Percentiles rank a stretch among this genome's conserved stretches.
phyloP scores from a whole-genome alignment of 1,140 invertebrate species.

The Neodiprion virginianus region DNA sequence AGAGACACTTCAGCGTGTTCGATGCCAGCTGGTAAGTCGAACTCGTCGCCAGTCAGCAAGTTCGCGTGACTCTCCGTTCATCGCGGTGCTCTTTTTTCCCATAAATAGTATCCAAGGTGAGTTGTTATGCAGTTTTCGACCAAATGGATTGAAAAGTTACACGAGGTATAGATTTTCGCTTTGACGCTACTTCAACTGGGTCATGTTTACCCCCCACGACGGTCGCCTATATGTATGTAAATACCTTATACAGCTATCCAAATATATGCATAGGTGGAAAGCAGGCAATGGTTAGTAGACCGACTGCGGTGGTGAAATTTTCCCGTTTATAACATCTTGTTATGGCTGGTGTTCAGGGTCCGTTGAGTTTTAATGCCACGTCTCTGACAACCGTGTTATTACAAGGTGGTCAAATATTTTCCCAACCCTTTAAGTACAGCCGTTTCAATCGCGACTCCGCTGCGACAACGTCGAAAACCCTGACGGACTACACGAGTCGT shows the following conservation, averaged over 20 bases:
- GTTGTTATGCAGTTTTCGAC: background rate
- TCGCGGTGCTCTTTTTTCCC: no score
- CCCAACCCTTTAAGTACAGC: background rate
- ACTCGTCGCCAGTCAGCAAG: no score
- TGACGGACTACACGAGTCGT: background rate
- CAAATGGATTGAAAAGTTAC: slow-evolving; percentile 7
- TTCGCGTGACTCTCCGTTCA: no score
- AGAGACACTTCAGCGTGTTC: no score
- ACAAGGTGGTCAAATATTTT: background rate
- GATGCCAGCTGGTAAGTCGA: no score
- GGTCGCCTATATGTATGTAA: background rate
- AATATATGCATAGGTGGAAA: no score
- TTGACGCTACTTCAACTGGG: background rate
- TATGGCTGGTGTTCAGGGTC: background rate
- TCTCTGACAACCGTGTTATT: background rate
- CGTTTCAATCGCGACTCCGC: no score
- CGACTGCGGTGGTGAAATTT: background rate
- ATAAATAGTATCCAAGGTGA: no score
- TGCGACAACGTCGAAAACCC: no score
- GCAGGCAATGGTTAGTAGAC: no score
- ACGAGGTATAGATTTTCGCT: background rate
- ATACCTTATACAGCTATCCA: no score
- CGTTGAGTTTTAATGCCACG: background rate
- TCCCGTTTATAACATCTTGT: background rate
- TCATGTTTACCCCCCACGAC: background rate